A percentile compares a stretch with the other conserved stretches of the same genome.
phyloP scores from a whole-genome alignment of 2,113 vertebrate species.

The Lophius piscatorius region DNA sequence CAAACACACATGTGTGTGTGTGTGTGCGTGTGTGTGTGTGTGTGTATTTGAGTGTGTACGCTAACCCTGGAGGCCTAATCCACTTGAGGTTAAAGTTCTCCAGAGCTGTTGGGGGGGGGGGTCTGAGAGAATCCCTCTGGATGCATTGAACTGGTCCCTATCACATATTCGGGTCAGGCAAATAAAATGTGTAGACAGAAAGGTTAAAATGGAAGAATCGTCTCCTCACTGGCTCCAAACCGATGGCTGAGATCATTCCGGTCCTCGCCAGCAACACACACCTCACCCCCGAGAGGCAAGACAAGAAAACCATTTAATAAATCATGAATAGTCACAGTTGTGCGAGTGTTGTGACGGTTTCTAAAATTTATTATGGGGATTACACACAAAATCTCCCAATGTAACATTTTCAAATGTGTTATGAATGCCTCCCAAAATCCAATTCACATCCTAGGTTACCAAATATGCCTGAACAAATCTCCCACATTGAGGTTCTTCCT shows the following conservation, averaged over 20 bases:
- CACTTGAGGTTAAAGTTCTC: conserved; percentile 53
- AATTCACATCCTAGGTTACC: conserved; percentile 86
- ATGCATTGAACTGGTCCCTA: conserved; percentile 39
- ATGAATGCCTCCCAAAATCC: conserved; percentile 83
- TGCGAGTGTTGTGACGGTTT: conserved; percentile 76
- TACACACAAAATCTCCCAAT: conserved; percentile 84
- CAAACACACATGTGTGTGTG: neutral
- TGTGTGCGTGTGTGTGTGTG: conserved; percentile 1
- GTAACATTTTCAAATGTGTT: conserved; percentile 84
- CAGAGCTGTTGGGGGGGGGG: conserved; percentile 40
- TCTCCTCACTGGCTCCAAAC: conserved; percentile 15
- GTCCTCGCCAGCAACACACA: conserved; percentile 50
- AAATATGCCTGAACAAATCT: conserved; percentile 87
- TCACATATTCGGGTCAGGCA: conserved; percentile 65
- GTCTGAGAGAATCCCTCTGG: conserved; percentile 52
- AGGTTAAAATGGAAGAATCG: conserved; percentile 37
- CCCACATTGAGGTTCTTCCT: conserved; percentile 79
- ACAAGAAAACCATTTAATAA: conserved; percentile 77
- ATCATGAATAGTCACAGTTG: conserved; percentile 80
- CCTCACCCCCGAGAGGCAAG: conserved; percentile 68
- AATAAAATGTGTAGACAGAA: conserved; percentile 45
- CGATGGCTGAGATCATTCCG: conserved; percentile 8
- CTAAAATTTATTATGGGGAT: conserved; percentile 83
- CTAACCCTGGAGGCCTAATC: conserved; percentile 61
- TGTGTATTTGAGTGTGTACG: conserved; percentile 25